These are phyloP conservation scores for Ellobium chinense DNA, from an alignment of 2,888 invertebrate genomes.

Conservation along the genomic window DNA sequence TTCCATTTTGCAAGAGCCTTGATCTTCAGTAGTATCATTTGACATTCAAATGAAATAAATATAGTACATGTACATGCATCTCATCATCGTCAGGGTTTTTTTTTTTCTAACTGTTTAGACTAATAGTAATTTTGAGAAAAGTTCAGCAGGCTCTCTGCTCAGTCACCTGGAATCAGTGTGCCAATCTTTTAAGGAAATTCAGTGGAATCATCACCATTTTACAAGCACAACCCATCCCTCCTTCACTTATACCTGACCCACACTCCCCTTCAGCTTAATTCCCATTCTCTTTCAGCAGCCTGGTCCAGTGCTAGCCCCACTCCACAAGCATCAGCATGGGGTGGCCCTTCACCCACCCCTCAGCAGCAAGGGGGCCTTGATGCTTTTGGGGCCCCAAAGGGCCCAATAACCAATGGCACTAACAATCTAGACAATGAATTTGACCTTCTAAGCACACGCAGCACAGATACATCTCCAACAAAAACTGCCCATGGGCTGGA, in stretches of 20 bases:
- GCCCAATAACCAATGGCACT: constrained; percentile 59
- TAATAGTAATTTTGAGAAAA: too few relatives aligned
- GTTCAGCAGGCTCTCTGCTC: too few relatives aligned
- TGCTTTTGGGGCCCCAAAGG: constrained; percentile 49
- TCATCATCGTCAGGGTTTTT: too few relatives aligned
- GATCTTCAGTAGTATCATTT: too few relatives aligned
- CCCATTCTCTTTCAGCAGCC: constrained; percentile 20
- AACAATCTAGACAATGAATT: constrained; percentile 74
- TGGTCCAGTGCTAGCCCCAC: constrained; percentile 42
- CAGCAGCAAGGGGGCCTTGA: constrained; percentile 44
- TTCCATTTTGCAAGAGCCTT: too few relatives aligned
- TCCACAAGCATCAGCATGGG: constrained; percentile 42
- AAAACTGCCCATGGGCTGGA: constrained; percentile 59
- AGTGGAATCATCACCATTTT: not conserved
- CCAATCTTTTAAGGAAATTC: too few relatives aligned
- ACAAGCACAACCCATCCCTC: not conserved
- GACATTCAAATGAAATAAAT: too few relatives aligned
- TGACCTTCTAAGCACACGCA: constrained; percentile 72
- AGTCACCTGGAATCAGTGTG: too few relatives aligned
- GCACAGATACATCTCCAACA: constrained; percentile 60
- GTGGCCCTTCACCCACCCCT: constrained; percentile 47
- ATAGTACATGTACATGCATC: too few relatives aligned
- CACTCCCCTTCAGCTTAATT: not conserved
- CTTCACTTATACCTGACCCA: not conserved
- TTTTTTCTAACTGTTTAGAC: too few relatives aligned